These are phyloP conservation scores for Pomatostomus ruficeps DNA, from an alignment of 2,113 vertebrate species.

Conservation along the genomic window DNA sequence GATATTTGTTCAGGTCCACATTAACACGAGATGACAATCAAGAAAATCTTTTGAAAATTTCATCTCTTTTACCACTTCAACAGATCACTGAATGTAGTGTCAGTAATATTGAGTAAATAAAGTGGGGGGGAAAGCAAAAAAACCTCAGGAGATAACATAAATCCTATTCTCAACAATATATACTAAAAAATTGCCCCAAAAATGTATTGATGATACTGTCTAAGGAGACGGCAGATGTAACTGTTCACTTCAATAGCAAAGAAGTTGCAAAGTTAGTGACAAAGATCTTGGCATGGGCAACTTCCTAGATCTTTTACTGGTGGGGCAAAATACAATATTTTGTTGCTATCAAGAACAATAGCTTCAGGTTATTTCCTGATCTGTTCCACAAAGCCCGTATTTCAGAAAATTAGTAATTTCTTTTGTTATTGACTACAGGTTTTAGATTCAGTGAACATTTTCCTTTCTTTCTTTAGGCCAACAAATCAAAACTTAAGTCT, in stretches of 20 bases:
- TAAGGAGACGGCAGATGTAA: neutral
- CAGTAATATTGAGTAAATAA: neutral
- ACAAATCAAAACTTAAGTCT: neutral
- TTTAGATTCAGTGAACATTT: neutral
- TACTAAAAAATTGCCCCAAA: neutral
- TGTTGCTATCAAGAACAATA: neutral
- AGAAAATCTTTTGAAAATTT: neutral
- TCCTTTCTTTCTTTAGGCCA: neutral
- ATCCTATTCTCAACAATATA: neutral
- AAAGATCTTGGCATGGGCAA: neutral
- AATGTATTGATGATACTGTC: neutral
- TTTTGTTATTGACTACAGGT: neutral
- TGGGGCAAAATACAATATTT: neutral
- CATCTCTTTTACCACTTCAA: neutral
- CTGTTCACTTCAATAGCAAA: neutral
- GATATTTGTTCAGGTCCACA: neutral
- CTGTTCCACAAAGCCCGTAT: neutral
- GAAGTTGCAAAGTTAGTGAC: neutral
- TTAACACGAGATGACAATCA: neutral
- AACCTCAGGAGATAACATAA: neutral
- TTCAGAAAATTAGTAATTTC: neutral
- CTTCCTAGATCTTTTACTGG: neutral
- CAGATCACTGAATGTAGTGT: neutral
- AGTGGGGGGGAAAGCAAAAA: fast-evolving
- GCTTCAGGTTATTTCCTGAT: neutral